Evolutionary conservation across 2,888 invertebrate species (phyloP).

Genomic region (Leistus spinibarbis): DNA sequence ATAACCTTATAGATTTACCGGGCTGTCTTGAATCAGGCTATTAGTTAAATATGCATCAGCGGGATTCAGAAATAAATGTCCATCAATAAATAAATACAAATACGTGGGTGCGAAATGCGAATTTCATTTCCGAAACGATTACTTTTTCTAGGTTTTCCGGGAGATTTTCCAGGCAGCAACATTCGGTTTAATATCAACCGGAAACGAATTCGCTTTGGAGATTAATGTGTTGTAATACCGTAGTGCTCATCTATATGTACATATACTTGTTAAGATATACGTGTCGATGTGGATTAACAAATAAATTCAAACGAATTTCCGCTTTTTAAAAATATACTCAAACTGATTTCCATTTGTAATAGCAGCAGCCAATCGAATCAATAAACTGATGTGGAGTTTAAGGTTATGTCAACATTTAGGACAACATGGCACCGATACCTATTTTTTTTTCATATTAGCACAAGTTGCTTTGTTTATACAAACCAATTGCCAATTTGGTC

Average conservation of each 20-base stretch:
- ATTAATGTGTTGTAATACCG: constrained; percentile 16
- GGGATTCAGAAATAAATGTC: background rate
- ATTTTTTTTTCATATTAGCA: too few species aligned
- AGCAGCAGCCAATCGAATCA: too few species aligned
- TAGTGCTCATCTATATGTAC: background rate
- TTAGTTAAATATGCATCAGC: too few species aligned
- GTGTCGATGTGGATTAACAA: background rate
- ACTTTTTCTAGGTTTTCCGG: constrained; percentile 16
- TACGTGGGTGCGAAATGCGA: background rate
- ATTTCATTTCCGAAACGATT: constrained; percentile 17
- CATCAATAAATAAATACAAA: background rate
- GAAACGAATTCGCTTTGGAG: constrained; percentile 7
- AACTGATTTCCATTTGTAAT: too few species aligned
- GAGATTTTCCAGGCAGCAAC: background rate
- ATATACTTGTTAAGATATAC: background rate
- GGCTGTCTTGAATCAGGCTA: too few species aligned
- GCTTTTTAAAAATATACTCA: too few species aligned
- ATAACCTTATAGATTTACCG: too few species aligned
- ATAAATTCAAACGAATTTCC: background rate
- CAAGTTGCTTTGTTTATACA: too few species aligned
- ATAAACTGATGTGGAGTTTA: too few species aligned
- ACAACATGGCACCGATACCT: too few species aligned
- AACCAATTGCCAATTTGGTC: background rate
- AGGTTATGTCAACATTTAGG: too few species aligned
- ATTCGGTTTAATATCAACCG: constrained; percentile 14